A percentile compares a stretch with the other conserved stretches of the same genome.
Conservation (phyloP, 1,140 invertebrate species). For the Zophobas morio region DNA sequence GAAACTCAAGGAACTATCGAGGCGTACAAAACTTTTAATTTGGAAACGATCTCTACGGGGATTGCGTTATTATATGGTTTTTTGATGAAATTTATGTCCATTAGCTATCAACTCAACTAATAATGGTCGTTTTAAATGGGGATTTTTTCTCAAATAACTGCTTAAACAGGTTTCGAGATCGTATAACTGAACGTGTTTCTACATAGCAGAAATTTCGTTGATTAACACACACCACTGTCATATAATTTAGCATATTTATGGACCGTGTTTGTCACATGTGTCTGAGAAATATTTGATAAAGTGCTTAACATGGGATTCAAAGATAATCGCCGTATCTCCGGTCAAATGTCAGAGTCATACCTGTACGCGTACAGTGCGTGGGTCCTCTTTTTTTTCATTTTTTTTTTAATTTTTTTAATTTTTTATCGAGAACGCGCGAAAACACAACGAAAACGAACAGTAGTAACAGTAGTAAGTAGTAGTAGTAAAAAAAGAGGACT, state of each 20-base stretch:
- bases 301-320: constrained; percentile 28
- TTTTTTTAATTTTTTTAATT: too few species aligned
- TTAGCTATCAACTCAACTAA: constrained; percentile 42
- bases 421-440: too few species aligned
- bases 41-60: constrained; percentile 36
- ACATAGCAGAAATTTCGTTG: constrained; percentile 47
- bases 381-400: constrained; percentile 5
- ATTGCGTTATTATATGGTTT: constrained; percentile 34
- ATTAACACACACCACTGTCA: constrained; percentile 49
- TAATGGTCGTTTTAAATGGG: constrained; percentile 35
- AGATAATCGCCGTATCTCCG: constrained; percentile 31
- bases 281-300: constrained; percentile 47
- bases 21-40: constrained; percentile 14
- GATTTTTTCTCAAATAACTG: constrained; percentile 45
- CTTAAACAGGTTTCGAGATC: constrained; percentile 47
- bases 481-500: constrained; percentile 4
- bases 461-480: neutral
- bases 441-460: too few species aligned
- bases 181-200: constrained; percentile 47
- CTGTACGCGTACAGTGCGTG: neutral
- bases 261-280: constrained; percentile 44
- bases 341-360: constrained; percentile 34
- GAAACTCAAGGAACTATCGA: constrained; percentile 22
- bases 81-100: constrained; percentile 42
- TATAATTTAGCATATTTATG: constrained; percentile 50